A percentile compares a stretch with the other conserved stretches of the same genome.
These are phyloP conservation scores for Trichonephila clavipes DNA, from an alignment of 1,140 invertebrate species.

Conservation along the genomic window DNA sequence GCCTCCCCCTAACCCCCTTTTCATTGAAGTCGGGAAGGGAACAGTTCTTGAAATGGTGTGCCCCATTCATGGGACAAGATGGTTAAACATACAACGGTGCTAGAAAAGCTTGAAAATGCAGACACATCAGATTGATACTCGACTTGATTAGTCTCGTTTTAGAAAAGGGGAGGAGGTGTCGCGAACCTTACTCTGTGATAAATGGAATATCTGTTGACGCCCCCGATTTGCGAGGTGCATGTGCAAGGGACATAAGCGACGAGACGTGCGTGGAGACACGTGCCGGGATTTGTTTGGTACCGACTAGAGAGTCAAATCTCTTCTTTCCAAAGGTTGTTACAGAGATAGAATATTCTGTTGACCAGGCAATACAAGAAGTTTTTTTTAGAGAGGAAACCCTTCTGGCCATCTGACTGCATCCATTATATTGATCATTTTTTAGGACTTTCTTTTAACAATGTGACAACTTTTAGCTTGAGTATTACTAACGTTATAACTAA, in stretches of 20 bases:
- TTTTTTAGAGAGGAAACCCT: background rate
- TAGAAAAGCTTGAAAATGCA: slow-evolving; percentile 1
- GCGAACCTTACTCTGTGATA: slow-evolving; percentile 4
- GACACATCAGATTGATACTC: slow-evolving; percentile 38
- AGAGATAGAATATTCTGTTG: background rate
- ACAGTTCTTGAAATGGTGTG: background rate
- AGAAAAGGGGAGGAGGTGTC: slow-evolving; percentile 7
- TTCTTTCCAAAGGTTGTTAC: background rate
- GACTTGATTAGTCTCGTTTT: slow-evolving; percentile 53
- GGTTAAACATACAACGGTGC: background rate
- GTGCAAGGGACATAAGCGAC: slow-evolving; percentile 7
- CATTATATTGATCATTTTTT: no score
- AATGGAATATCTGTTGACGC: slow-evolving; percentile 49
- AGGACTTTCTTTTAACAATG: no score
- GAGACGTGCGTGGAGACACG: slow-evolving; percentile 12
- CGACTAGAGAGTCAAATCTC: background rate
- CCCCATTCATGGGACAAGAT: slow-evolving; percentile 14
- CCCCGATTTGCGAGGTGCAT: slow-evolving; percentile 22
- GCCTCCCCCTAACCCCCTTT: background rate
- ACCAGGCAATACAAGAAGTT: background rate
- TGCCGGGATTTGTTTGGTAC: background rate
- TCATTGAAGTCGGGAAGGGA: background rate
- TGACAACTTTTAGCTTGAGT: no score
- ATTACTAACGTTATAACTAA: no score
- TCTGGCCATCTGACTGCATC: no score